phyloP scores from a whole-genome alignment of 2,797 vertebrate species.

The Rhabdomys pumilio region DNA sequence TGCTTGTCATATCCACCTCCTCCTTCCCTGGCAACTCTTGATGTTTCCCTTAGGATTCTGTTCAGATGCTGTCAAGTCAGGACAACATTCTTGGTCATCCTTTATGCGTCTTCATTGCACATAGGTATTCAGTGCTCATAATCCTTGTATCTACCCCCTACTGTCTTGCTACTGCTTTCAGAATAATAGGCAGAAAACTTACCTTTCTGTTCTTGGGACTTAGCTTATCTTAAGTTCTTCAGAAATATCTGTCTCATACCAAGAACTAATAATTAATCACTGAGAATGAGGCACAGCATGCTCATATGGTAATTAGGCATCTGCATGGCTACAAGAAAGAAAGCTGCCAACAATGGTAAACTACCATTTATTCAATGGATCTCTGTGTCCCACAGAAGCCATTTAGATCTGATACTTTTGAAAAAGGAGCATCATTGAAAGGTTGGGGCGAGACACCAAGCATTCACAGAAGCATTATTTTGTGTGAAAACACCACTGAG shows the following conservation, averaged over 20 bases:
- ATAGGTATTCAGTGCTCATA: background rate
- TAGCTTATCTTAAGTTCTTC: background rate
- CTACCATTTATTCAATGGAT: background rate
- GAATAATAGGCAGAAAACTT: background rate
- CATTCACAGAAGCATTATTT: background rate
- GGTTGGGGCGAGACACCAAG: background rate
- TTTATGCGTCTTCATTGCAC: background rate
- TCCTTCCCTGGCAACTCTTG: background rate
- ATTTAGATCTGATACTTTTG: background rate
- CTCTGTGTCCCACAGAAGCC: background rate
- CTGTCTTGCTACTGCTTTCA: background rate
- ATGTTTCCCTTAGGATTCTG: background rate
- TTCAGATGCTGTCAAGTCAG: background rate
- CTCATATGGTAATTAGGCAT: background rate
- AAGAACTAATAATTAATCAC: background rate
- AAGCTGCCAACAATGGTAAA: background rate
- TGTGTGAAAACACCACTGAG: background rate
- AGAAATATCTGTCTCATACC: background rate
- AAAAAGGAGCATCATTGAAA: background rate
- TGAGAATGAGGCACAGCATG: background rate
- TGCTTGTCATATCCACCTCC: background rate
- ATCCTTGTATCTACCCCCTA: background rate
- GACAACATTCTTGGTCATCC: background rate
- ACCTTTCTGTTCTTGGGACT: background rate
- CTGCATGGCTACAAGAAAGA: background rate